Evolutionary conservation across 2,888 invertebrate genomes (phyloP).

Genomic region (Pediacus dermestoides): DNA sequence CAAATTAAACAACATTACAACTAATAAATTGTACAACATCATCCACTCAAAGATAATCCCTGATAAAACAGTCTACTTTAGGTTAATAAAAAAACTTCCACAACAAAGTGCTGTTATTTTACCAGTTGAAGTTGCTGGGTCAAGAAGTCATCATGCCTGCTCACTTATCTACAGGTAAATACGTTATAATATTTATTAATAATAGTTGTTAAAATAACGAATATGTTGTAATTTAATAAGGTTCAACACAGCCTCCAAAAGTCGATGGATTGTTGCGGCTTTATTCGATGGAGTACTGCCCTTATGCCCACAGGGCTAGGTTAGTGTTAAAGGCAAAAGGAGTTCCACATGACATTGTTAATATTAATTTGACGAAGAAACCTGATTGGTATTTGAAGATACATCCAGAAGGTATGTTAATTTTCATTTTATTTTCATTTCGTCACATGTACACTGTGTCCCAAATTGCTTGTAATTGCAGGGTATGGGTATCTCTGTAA

Average conservation of each 20-base stretch:
- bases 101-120: too few relatives aligned
- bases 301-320: slow-evolving; percentile 72
- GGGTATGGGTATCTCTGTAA: too few relatives aligned
- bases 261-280: slow-evolving; percentile 63
- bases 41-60: too few relatives aligned
- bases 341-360: slow-evolving; percentile 69
- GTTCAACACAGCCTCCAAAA: slow-evolving; percentile 61
- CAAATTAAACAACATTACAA: too few relatives aligned
- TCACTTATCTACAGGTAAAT: slow-evolving; percentile 10
- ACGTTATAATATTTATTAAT: slow-evolving; percentile 4
- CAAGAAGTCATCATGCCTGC: slow-evolving; percentile 3
- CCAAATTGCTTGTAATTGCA: too few relatives aligned
- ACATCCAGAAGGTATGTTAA: slow-evolving; percentile 54
- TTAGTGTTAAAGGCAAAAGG: slow-evolving; percentile 73
- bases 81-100: too few relatives aligned
- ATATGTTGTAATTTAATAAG: slow-evolving; percentile 47
- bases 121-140: too few relatives aligned
- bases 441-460: too few relatives aligned
- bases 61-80: too few relatives aligned
- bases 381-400: slow-evolving; percentile 76
- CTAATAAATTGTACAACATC: too few relatives aligned
- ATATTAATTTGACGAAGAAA: slow-evolving; percentile 66
- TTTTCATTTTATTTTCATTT: neutral
- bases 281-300: slow-evolving; percentile 82
- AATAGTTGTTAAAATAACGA: slow-evolving; percentile 1